Percentiles rank a stretch among this genome's conserved stretches.
Evolutionary conservation across 2,888 invertebrate species (phyloP).

Genomic region (Dione juno): DNA sequence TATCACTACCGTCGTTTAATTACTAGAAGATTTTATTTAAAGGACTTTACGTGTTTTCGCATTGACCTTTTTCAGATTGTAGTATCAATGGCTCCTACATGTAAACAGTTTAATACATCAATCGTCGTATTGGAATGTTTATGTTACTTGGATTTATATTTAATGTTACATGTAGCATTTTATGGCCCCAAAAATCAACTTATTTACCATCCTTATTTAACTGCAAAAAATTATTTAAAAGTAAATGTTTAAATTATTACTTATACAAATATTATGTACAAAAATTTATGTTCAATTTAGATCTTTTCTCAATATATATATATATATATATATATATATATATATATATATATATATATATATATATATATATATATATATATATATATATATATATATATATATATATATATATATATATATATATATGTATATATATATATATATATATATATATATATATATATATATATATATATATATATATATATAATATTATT

Average conservation of each 20-base stretch:
- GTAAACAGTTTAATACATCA: slow-evolving; percentile 58
- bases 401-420: too few species aligned
- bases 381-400: too few species aligned
- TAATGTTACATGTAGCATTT: slow-evolving; percentile 80
- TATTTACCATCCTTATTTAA: slow-evolving; percentile 80
- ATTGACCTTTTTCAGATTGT: slow-evolving; percentile 57
- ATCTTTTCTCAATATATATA: neutral
- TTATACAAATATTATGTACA: too few species aligned
- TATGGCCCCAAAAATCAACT: slow-evolving; percentile 77
- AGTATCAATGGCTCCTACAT: slow-evolving; percentile 71
- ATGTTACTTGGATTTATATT: slow-evolving; percentile 76
- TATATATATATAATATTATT: neutral
- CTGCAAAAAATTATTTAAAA: slow-evolving; percentile 75
- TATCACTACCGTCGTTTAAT: neutral
- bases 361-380: too few species aligned
- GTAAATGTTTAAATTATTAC: slow-evolving; percentile 54
- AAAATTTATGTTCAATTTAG: too few species aligned
- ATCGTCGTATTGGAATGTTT: slow-evolving; percentile 68
- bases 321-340: too few species aligned
- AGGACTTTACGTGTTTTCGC: slow-evolving; percentile 16
- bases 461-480: too few species aligned
- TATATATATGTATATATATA: too few species aligned
- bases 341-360: too few species aligned
- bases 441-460: too few species aligned
- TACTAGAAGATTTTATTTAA: neutral